Percentiles rank a stretch among this genome's conserved stretches.
phyloP scores from a whole-genome alignment of 2,113 vertebrate genomes.

The Takifugu bimaculatus region DNA sequence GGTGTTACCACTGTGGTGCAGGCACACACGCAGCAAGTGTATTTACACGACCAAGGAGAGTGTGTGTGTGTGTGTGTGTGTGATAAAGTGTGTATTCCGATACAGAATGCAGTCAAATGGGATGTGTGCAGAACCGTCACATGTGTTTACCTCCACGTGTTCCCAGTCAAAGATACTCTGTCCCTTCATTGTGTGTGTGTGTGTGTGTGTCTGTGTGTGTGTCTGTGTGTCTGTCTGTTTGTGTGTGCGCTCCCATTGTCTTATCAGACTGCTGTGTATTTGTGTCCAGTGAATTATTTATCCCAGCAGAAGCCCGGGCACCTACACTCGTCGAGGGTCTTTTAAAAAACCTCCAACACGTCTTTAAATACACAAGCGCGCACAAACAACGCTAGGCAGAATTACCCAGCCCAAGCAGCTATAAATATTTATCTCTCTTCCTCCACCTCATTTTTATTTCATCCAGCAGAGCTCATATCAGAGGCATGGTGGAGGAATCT shows the following conservation, averaged over 20 bases:
- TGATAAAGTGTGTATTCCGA: background rate
- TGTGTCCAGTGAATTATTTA: constrained; percentile 69
- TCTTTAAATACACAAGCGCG: background rate
- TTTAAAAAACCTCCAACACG: constrained; percentile 27
- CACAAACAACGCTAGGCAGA: constrained; percentile 22
- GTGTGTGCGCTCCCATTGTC: constrained; percentile 34
- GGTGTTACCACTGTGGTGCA: no score
- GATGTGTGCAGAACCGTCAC: background rate
- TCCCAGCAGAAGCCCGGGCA: constrained; percentile 40
- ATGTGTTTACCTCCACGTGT: constrained; percentile 18
- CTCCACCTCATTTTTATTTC: constrained; percentile 69
- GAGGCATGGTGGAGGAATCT: constrained; percentile 51
- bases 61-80: background rate
- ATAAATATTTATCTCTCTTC: constrained; percentile 71
- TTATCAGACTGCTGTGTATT: constrained; percentile 62
- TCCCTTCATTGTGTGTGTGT: constrained; percentile 8
- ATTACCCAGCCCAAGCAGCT: constrained; percentile 51
- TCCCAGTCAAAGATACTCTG: constrained; percentile 9
- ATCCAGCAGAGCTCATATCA: constrained; percentile 57
- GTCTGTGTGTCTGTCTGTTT: constrained; percentile 7
- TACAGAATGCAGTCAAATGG: no score
- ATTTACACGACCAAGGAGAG: background rate
- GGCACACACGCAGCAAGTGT: no score
- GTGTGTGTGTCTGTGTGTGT: constrained; percentile 13
- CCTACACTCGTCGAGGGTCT: constrained; percentile 40